These are phyloP conservation scores for Colletes gigas DNA, from an alignment of 1,140 invertebrate genomes.

Conservation along the genomic window DNA sequence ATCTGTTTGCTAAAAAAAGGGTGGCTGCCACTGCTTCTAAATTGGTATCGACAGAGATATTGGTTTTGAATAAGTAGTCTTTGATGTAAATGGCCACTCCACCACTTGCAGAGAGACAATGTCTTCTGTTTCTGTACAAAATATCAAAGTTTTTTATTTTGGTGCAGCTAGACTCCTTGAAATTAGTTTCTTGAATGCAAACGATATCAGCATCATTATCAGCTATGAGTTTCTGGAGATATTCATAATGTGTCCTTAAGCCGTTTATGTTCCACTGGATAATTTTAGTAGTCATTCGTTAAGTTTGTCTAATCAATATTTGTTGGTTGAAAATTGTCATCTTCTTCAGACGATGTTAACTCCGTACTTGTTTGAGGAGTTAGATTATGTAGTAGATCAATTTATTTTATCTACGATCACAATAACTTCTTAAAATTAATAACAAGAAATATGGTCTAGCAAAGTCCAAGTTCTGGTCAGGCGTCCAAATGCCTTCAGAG, in stretches of 20 bases:
- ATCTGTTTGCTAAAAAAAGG: not conserved
- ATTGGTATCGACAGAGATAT: not conserved
- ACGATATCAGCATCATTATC: not conserved
- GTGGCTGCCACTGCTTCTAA: constrained; percentile 4
- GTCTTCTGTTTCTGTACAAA: not conserved
- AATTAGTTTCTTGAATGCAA: not conserved
- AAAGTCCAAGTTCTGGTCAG: no score
- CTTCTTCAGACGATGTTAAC: no score
- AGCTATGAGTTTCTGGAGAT: not conserved
- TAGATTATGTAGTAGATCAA: no score
- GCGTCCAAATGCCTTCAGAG: no score
- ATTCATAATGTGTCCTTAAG: not conserved
- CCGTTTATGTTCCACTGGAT: constrained; percentile 13
- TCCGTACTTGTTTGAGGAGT: no score
- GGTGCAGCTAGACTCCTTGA: not conserved
- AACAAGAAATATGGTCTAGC: no score
- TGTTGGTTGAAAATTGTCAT: no score
- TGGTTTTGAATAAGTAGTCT: not conserved
- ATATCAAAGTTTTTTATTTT: constrained; percentile 6
- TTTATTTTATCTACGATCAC: no score
- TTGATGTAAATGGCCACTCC: not conserved
- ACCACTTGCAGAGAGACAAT: not conserved
- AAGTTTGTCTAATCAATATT: not conserved
- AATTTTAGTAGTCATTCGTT: not conserved
- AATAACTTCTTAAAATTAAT: no score